phyloP scores from a whole-genome alignment of 2,888 invertebrate genomes.

The Malthinus flaveolus region DNA sequence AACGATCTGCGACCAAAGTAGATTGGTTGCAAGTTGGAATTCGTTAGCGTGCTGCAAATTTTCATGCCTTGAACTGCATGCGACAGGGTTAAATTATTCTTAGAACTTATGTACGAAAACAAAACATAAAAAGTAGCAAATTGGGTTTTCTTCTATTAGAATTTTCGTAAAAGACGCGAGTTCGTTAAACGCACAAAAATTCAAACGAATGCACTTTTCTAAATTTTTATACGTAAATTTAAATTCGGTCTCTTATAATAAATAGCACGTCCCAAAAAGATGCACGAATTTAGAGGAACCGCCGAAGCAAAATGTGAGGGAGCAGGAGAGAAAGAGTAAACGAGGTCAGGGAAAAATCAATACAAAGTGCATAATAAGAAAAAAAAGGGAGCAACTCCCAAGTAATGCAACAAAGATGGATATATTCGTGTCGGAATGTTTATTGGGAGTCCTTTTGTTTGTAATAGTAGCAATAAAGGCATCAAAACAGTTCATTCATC shows the following conservation, averaged over 20 bases:
- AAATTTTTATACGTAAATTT: not conserved
- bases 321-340: constrained; percentile 19
- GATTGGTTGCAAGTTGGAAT: constrained; percentile 43
- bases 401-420: constrained; percentile 42
- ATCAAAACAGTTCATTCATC: constrained; percentile 53
- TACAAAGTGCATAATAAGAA: constrained; percentile 34
- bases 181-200: constrained; percentile 10
- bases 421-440: constrained; percentile 46
- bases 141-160: constrained; percentile 20
- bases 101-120: constrained; percentile 33
- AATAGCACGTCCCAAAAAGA: not conserved
- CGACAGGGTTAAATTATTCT: constrained; percentile 47
- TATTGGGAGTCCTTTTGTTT: constrained; percentile 49
- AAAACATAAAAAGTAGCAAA: constrained; percentile 20
- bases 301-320: constrained; percentile 21
- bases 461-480: constrained; percentile 51
- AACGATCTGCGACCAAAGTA: constrained; percentile 38
- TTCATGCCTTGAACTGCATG: constrained; percentile 45
- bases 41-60: constrained; percentile 45
- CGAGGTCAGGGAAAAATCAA: constrained; percentile 32
- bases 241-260: not conserved
- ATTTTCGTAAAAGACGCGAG: not conserved
- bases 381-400: constrained; percentile 39
- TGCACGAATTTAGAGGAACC: not conserved
- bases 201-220: not conserved